phyloP scores from a whole-genome alignment of 2,888 invertebrate species.

The Biston betularia region DNA sequence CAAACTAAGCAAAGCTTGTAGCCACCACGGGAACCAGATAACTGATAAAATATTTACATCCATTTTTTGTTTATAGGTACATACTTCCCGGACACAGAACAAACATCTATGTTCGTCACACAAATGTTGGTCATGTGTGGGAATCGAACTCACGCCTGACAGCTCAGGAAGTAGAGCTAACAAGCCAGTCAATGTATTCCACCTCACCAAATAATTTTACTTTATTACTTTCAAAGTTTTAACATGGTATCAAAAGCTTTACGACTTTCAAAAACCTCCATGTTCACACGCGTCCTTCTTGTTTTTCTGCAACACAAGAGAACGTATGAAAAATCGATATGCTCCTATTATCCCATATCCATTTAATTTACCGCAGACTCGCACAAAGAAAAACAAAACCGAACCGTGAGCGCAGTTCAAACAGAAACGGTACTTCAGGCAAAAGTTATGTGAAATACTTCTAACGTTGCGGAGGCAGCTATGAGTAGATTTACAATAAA shows the following conservation, averaged over 20 bases:
- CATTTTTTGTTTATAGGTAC: too few species aligned
- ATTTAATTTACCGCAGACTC: conserved; percentile 32
- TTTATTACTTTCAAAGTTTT: too few species aligned
- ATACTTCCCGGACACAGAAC: too few species aligned
- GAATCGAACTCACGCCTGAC: too few species aligned
- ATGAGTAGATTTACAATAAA: conserved; percentile 86
- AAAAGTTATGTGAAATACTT: conserved; percentile 85
- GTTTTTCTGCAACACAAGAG: background rate
- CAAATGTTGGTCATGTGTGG: too few species aligned
- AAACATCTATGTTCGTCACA: too few species aligned
- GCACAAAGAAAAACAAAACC: conserved; percentile 45
- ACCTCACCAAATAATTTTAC: too few species aligned
- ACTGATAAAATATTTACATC: too few species aligned
- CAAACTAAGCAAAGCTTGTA: too few species aligned
- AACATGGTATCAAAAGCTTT: background rate
- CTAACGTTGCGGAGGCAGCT: conserved; percentile 74
- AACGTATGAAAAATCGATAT: conserved; percentile 30
- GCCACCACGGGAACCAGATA: too few species aligned
- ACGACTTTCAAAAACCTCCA: background rate
- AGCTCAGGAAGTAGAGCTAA: too few species aligned
- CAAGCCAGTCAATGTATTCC: too few species aligned
- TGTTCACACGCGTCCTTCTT: background rate
- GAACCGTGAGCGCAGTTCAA: conserved; percentile 42
- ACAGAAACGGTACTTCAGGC: conserved; percentile 55
- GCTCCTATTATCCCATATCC: conserved; percentile 33